A percentile compares a stretch with the other conserved stretches of the same genome.
Conservation (phyloP, 2,797 vertebrate genomes). For the Cuculus canorus region DNA sequence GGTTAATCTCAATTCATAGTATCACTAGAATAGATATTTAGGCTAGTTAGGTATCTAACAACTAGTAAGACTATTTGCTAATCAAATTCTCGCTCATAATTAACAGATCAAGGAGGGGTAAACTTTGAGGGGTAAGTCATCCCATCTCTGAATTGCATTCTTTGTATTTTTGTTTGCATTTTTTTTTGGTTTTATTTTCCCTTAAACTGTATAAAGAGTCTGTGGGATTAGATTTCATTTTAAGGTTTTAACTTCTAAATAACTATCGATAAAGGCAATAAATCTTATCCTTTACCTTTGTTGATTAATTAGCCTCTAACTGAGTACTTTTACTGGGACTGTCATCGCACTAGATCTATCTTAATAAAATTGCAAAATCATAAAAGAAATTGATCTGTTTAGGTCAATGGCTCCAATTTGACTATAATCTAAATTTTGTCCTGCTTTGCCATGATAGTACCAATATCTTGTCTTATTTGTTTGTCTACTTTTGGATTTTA, state of each 20-base stretch:
- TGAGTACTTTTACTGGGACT: not conserved
- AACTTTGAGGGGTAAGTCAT: not conserved
- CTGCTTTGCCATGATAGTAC: not conserved
- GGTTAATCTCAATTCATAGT: not conserved
- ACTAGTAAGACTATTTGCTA: not conserved
- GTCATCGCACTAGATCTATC: not conserved
- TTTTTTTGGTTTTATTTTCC: not conserved
- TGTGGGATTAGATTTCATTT: not conserved
- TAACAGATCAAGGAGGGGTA: not conserved
- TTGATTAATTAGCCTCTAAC: not conserved
- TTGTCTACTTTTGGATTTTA: not conserved
- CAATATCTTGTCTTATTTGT: not conserved
- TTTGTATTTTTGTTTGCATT: not conserved
- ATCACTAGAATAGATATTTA: not conserved
- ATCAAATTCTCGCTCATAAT: not conserved
- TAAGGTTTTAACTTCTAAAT: not conserved
- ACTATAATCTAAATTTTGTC: not conserved
- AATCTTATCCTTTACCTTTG: not conserved
- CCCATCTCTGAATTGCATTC: not conserved
- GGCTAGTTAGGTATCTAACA: not conserved
- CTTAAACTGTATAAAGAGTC: not conserved
- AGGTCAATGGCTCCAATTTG: not conserved
- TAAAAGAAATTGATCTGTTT: not conserved
- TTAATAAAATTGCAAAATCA: not conserved
- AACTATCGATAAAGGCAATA: not conserved